Evolutionary conservation across 2,888 invertebrate genomes (phyloP).

Genomic region (Hofmannophila pseudospretella): DNA sequence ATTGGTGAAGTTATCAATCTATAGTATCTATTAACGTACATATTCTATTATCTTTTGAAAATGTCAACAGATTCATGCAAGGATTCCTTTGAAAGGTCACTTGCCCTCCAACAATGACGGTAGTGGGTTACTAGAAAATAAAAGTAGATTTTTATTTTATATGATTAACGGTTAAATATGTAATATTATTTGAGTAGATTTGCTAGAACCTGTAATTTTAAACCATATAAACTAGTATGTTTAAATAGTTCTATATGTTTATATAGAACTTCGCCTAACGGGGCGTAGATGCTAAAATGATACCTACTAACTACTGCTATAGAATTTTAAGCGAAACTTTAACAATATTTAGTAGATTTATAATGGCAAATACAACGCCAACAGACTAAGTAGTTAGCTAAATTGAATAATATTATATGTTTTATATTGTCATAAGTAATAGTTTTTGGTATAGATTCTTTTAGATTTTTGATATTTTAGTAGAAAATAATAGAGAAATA

Average conservation of each 20-base stretch:
- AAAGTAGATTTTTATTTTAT: constrained; percentile 47
- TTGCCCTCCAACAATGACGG: constrained; percentile 55
- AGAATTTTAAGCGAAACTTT: constrained; percentile 44
- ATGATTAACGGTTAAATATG: constrained; percentile 43
- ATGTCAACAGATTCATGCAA: constrained; percentile 67
- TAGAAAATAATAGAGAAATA: constrained; percentile 40
- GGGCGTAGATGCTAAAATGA: constrained; percentile 73
- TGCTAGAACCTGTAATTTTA: constrained; percentile 70
- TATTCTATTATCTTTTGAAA: background rate
- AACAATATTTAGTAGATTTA: constrained; percentile 47
- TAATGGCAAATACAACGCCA: constrained; percentile 50
- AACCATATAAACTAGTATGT: constrained; percentile 55
- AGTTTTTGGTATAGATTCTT: constrained; percentile 19
- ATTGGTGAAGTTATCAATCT: no score
- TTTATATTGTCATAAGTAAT: constrained; percentile 17
- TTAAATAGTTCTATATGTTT: constrained; percentile 57
- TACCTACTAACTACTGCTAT: constrained; percentile 51
- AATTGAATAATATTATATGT: constrained; percentile 32
- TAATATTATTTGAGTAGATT: constrained; percentile 59
- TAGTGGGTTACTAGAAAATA: constrained; percentile 64
- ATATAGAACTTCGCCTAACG: constrained; percentile 69
- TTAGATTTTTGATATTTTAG: constrained; percentile 44
- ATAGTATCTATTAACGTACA: no score
- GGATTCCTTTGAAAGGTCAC: constrained; percentile 61
- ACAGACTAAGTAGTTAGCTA: constrained; percentile 51